Conservation (phyloP, 53 echinoderm and acorn worm genomes). For the Actinopyga echinites region DNA sequence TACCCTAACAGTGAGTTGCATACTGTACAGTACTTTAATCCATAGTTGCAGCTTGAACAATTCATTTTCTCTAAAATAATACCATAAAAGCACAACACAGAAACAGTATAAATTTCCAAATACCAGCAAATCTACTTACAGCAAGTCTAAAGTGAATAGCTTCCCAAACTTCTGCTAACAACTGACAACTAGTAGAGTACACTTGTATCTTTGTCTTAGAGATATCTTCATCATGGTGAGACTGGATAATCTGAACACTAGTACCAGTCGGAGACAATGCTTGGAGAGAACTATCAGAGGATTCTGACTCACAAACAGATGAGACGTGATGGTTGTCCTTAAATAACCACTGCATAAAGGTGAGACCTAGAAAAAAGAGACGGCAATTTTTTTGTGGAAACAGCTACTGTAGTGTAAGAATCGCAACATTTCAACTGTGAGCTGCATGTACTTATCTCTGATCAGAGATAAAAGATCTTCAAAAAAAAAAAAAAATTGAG, state of each 20-base stretch:
- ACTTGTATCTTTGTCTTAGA: constrained; percentile 10
- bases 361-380: not conserved
- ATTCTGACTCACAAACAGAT: not conserved
- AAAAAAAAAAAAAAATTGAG: too few species aligned
- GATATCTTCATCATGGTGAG: not conserved
- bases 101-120: too few species aligned
- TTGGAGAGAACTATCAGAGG: not conserved
- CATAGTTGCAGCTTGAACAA: too few species aligned
- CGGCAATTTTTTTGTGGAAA: too few species aligned
- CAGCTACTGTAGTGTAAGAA: too few species aligned
- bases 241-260: not conserved
- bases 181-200: not conserved
- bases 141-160: constrained; percentile 18
- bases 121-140: not conserved
- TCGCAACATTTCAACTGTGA: too few species aligned
- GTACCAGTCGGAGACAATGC: not conserved
- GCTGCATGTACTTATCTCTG: too few species aligned
- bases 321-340: not conserved
- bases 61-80: too few species aligned
- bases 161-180: not conserved
- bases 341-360: constrained; percentile 1
- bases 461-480: too few species aligned
- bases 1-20: too few species aligned
- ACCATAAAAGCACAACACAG: too few species aligned
- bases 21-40: too few species aligned